phyloP scores from a whole-genome alignment of 2,888 invertebrate genomes.

The Colletes collaris region DNA sequence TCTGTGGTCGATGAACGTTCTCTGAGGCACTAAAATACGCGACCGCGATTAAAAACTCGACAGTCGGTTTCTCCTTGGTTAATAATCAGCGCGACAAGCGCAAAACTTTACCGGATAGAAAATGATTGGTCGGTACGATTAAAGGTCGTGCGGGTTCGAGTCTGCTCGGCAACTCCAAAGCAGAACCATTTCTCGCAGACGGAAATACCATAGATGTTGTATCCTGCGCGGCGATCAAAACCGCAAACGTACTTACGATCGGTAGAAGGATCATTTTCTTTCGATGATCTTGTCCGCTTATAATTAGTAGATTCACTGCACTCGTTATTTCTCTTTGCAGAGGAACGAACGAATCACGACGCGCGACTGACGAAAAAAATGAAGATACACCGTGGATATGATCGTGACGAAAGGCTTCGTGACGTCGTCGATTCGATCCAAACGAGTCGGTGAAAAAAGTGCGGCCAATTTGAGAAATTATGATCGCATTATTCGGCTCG shows the following conservation, averaged over 20 bases:
- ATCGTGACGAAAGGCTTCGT: slow-evolving; percentile 27
- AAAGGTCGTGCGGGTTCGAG: slow-evolving; percentile 44
- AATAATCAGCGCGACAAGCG: neutral
- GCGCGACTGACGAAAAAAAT: slow-evolving; percentile 25
- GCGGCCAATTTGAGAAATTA: slow-evolving; percentile 66
- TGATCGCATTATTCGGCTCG: slow-evolving; percentile 74
- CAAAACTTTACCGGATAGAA: slow-evolving; percentile 68
- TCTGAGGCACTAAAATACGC: slow-evolving; percentile 45
- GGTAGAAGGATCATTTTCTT: slow-evolving; percentile 19
- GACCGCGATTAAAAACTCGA: neutral
- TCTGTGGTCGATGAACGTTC: slow-evolving; percentile 48
- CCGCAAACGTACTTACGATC: slow-evolving; percentile 20
- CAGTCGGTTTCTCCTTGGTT: neutral
- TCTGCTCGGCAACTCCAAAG: slow-evolving; percentile 9
- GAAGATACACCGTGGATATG: slow-evolving; percentile 22
- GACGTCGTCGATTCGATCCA: slow-evolving; percentile 47
- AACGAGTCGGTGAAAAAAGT: slow-evolving; percentile 47
- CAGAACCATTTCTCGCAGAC: slow-evolving; percentile 53
- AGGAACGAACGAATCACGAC: slow-evolving; percentile 1
- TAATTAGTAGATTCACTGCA: neutral
- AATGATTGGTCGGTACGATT: slow-evolving; percentile 67
- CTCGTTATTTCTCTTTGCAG: neutral
- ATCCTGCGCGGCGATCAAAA: slow-evolving; percentile 51
- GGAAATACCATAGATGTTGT: slow-evolving; percentile 43
- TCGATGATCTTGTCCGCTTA: neutral